Evolutionary conservation across 2,888 invertebrate genomes (phyloP).

Genomic region (Thyatira batis): DNA sequence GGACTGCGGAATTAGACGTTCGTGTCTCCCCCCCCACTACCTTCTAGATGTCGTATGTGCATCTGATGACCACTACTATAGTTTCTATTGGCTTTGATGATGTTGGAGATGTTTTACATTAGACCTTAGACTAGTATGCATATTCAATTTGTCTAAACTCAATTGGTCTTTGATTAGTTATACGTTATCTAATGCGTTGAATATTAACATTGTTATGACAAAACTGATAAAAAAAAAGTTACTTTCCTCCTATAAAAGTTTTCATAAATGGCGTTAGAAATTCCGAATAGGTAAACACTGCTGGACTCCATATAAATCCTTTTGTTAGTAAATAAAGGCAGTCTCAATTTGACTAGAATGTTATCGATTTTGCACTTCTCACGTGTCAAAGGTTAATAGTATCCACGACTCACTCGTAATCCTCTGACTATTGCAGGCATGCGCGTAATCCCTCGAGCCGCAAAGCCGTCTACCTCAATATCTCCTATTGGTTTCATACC

Average conservation of each 20-base stretch:
- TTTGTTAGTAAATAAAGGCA: too few relatives aligned
- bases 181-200: too few relatives aligned
- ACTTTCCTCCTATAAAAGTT: background rate
- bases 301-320: too few relatives aligned
- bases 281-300: too few relatives aligned
- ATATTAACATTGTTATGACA: too few relatives aligned
- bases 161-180: too few relatives aligned
- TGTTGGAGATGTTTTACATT: background rate
- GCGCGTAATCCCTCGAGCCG: constrained; percentile 48
- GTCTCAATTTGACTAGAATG: too few relatives aligned
- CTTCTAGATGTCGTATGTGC: constrained; percentile 2
- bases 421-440: constrained; percentile 19
- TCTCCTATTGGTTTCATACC: constrained; percentile 66
- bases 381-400: background rate
- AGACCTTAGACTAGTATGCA: too few relatives aligned
- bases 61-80: constrained; percentile 1
- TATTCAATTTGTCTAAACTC: too few relatives aligned
- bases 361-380: too few relatives aligned
- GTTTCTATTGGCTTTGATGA: background rate
- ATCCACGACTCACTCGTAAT: constrained; percentile 19
- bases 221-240: background rate
- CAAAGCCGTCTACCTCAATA: constrained; percentile 52
- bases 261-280: too few relatives aligned
- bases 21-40: background rate
- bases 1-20: background rate